Evolutionary conservation across 35 echinoderm and acorn worm genomes (phyloP).

Genomic region (Apostichopus californicus): DNA sequence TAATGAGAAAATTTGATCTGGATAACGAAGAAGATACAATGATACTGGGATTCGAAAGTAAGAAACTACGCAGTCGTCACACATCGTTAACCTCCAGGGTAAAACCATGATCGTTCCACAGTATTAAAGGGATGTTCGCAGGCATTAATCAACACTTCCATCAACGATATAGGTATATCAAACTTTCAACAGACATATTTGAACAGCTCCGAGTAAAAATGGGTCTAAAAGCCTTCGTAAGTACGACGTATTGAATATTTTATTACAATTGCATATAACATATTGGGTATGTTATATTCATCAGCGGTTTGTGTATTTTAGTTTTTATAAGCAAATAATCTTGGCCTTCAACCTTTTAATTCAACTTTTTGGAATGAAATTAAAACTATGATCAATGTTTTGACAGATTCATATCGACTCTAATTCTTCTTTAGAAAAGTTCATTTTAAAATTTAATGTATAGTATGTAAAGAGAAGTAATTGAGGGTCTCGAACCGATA

Average conservation of each 20-base stretch:
- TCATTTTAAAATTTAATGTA: too few relatives aligned
- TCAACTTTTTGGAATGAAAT: background rate
- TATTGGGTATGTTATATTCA: background rate
- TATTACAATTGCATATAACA: background rate
- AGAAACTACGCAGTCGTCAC: too few relatives aligned
- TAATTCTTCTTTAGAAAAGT: background rate
- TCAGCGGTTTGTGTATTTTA: background rate
- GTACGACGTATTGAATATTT: background rate
- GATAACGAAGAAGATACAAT: too few relatives aligned
- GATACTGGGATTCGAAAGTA: too few relatives aligned
- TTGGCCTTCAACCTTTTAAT: background rate
- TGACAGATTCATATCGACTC: background rate
- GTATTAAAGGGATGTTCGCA: too few relatives aligned
- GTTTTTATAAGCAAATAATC: background rate
- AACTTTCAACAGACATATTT: background rate
- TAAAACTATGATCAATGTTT: background rate
- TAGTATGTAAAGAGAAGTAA: too few relatives aligned
- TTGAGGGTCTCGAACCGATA: too few relatives aligned
- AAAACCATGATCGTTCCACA: too few relatives aligned
- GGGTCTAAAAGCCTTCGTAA: background rate
- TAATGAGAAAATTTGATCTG: too few relatives aligned
- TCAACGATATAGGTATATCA: background rate
- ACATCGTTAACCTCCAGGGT: too few relatives aligned
- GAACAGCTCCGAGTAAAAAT: background rate
- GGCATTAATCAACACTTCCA: too few relatives aligned